A percentile compares a stretch with the other conserved stretches of the same genome.
phyloP scores from a whole-genome alignment of 1,140 invertebrate species.

The Nephila pilipes region DNA sequence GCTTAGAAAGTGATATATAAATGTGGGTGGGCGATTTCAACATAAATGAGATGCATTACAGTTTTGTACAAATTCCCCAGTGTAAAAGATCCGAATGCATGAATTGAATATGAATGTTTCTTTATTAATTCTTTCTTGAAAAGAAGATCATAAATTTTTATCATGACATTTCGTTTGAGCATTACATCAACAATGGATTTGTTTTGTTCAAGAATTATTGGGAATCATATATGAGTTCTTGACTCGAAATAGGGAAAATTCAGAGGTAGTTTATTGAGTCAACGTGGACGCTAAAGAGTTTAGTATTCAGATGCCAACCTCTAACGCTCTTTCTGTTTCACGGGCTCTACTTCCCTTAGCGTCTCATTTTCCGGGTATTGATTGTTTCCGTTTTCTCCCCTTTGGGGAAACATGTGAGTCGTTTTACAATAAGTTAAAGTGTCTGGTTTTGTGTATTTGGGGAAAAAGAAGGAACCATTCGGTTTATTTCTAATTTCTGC shows the following conservation, averaged over 20 bases:
- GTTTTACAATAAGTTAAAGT: neutral
- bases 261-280: neutral
- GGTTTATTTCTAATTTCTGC: no score
- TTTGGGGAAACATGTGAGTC: neutral
- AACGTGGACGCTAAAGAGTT: neutral
- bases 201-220: neutral
- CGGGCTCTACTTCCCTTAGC: neutral
- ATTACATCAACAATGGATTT: no score
- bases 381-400: constrained; percentile 3
- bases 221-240: neutral
- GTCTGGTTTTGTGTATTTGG: neutral
- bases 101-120: no score
- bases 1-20: no score
- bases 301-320: neutral
- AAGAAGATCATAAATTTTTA: no score
- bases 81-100: no score
- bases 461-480: no score
- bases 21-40: no score
- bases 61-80: no score
- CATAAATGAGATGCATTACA: no score
- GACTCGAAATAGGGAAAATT: neutral
- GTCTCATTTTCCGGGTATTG: constrained; percentile 25
- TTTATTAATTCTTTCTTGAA: no score
- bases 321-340: neutral
- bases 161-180: no score